Conservation (phyloP, 2,888 invertebrate genomes). For the Augiades crinisus region DNA sequence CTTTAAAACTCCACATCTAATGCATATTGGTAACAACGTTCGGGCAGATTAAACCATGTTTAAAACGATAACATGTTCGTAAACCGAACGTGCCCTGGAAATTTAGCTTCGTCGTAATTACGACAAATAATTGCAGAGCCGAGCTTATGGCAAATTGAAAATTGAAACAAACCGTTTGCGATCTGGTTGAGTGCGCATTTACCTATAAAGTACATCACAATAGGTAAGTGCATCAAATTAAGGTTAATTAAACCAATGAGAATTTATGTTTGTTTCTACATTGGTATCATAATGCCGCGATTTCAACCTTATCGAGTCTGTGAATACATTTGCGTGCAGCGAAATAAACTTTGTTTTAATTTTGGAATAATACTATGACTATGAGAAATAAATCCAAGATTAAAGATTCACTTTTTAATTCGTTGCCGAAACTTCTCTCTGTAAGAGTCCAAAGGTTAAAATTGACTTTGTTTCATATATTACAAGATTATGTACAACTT, state of each 20-base stretch:
- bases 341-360: too few species aligned
- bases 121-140: slow-evolving; percentile 9
- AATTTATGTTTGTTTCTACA: slow-evolving; percentile 47
- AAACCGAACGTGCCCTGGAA: background rate
- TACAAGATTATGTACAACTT: too few species aligned
- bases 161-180: slow-evolving; percentile 23
- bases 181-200: slow-evolving; percentile 31
- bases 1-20: background rate
- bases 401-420: too few species aligned
- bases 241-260: slow-evolving; percentile 68
- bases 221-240: slow-evolving; percentile 58
- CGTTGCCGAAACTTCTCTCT: too few species aligned
- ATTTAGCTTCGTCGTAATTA: slow-evolving; percentile 14
- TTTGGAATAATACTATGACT: too few species aligned
- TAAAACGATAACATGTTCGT: background rate
- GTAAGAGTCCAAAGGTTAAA: too few species aligned
- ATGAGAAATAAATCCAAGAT: too few species aligned
- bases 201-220: slow-evolving; percentile 32
- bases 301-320: slow-evolving; percentile 39
- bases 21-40: too few species aligned
- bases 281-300: slow-evolving; percentile 33
- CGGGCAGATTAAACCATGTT: too few species aligned
- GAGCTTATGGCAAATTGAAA: slow-evolving; percentile 23
- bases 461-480: too few species aligned
- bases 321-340: background rate